Evolutionary conservation across 2,888 invertebrate species (phyloP).

Genomic region (Arrhopalites spinosus): DNA sequence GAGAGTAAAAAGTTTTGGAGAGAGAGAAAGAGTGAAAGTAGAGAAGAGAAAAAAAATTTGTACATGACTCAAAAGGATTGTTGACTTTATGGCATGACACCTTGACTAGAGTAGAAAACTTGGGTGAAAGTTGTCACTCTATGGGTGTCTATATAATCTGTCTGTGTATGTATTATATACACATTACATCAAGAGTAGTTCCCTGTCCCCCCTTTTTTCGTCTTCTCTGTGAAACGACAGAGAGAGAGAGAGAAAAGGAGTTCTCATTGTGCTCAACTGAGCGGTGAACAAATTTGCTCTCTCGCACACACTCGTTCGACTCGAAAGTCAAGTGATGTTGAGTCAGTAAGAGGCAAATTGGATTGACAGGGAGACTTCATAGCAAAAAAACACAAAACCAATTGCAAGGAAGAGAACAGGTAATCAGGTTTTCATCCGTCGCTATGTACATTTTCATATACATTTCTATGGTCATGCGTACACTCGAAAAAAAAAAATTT

Average conservation of each 20-base stretch:
- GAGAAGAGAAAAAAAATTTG: not conserved
- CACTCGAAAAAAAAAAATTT: too few relatives aligned
- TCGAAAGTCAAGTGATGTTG: slow-evolving; percentile 18
- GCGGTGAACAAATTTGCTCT: slow-evolving; percentile 28
- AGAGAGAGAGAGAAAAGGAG: slow-evolving; percentile 12
- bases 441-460: not conserved
- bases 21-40: too few relatives aligned
- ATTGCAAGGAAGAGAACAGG: slow-evolving; percentile 16
- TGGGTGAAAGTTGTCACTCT: not conserved
- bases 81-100: too few relatives aligned
- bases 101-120: not conserved
- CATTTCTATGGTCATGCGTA: not conserved
- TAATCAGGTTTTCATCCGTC: slow-evolving; percentile 20
- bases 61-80: not conserved
- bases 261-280: slow-evolving; percentile 33
- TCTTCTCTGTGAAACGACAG: not conserved
- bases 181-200: not conserved
- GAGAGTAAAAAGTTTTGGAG: not conserved
- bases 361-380: slow-evolving; percentile 29
- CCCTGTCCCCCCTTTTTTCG: not conserved
- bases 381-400: slow-evolving; percentile 18
- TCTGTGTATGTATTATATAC: not conserved
- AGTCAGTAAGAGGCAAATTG: slow-evolving; percentile 29
- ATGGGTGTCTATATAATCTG: too few relatives aligned
- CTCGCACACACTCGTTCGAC: slow-evolving; percentile 1